A percentile compares a stretch with the other conserved stretches of the same genome.
phyloP scores from a whole-genome alignment of 2,888 invertebrate genomes.

The Aproaerema taeniolella region DNA sequence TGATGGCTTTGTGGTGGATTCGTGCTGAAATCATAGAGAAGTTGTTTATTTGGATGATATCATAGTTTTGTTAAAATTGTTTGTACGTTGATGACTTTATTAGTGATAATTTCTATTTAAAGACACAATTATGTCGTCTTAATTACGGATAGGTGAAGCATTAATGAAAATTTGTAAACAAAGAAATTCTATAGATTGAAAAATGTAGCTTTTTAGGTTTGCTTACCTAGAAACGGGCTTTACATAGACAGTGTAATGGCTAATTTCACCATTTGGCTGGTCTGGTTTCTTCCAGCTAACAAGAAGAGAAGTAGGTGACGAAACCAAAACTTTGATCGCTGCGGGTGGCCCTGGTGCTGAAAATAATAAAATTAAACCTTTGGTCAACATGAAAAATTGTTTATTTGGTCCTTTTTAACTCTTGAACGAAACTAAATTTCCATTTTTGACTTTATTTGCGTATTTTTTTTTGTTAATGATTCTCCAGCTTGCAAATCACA shows the following conservation, averaged over 20 bases:
- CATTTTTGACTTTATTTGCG: too few species aligned
- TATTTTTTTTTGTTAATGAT: too few species aligned
- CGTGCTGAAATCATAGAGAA: conserved; percentile 37
- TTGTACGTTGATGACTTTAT: too few species aligned
- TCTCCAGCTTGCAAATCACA: too few species aligned
- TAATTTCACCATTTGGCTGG: conserved; percentile 88
- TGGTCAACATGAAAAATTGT: too few species aligned
- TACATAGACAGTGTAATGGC: conserved; percentile 87
- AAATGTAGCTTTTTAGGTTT: not conserved
- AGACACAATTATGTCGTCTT: too few species aligned
- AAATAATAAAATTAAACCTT: conserved; percentile 23
- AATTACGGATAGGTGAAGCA: too few species aligned
- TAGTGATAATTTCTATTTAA: too few species aligned
- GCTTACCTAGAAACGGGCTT: conserved; percentile 65
- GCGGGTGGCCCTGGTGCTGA: conserved; percentile 90
- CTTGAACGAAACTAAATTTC: too few species aligned
- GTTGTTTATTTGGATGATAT: not conserved
- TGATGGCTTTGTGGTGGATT: conserved; percentile 53
- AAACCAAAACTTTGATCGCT: conserved; percentile 87
- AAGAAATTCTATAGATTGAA: not conserved
- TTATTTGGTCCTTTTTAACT: too few species aligned
- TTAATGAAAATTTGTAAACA: too few species aligned
- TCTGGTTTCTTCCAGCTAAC: conserved; percentile 90
- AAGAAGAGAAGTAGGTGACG: conserved; percentile 87
- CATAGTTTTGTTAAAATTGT: too few species aligned